A percentile compares a stretch with the other conserved stretches of the same genome.
phyloP scores from a whole-genome alignment of 1,140 invertebrate species.

The Drosophila guanche region DNA sequence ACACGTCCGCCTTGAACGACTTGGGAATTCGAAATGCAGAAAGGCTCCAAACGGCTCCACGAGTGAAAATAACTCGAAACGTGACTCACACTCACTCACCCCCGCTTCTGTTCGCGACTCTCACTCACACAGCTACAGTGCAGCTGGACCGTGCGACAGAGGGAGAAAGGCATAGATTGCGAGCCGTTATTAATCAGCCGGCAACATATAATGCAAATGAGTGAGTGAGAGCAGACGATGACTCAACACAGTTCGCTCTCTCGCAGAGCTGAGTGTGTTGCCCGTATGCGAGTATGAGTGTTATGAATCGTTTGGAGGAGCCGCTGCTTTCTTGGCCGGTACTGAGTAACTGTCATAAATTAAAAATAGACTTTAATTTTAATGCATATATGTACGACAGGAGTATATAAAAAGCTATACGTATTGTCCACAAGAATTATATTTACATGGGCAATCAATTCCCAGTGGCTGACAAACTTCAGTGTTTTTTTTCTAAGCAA shows the following conservation, averaged over 20 bases:
- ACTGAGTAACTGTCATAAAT: conserved; percentile 73
- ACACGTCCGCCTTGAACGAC: conserved; percentile 71
- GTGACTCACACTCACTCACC: conserved; percentile 51
- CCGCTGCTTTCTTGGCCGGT: conserved; percentile 65
- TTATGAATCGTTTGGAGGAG: conserved; percentile 53
- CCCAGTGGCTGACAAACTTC: conserved; percentile 13
- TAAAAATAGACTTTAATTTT: conserved; percentile 74
- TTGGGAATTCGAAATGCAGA: conserved; percentile 42
- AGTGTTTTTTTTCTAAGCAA: conserved; percentile 38
- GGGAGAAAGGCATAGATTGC: conserved; percentile 51
- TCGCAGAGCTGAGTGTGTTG: conserved; percentile 24
- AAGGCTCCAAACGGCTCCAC: conserved; percentile 42
- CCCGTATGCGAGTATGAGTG: conserved; percentile 33
- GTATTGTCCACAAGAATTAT: conserved; percentile 1
- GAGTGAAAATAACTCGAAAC: conserved; percentile 45
- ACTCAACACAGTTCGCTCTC: conserved; percentile 64
- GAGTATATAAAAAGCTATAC: conserved; percentile 14
- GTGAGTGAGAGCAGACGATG: conserved; percentile 76
- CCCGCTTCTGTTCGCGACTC: conserved; percentile 13
- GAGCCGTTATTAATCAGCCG: conserved; percentile 73
- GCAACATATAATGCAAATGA: conserved; percentile 69
- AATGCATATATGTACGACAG: conserved; percentile 42
- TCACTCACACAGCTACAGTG: conserved; percentile 17
- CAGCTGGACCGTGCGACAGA: conserved; percentile 59
- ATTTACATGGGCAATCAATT: conserved; percentile 20